Conservation (phyloP, 2,113 vertebrate species). For the Nesoenas mayeri region DNA sequence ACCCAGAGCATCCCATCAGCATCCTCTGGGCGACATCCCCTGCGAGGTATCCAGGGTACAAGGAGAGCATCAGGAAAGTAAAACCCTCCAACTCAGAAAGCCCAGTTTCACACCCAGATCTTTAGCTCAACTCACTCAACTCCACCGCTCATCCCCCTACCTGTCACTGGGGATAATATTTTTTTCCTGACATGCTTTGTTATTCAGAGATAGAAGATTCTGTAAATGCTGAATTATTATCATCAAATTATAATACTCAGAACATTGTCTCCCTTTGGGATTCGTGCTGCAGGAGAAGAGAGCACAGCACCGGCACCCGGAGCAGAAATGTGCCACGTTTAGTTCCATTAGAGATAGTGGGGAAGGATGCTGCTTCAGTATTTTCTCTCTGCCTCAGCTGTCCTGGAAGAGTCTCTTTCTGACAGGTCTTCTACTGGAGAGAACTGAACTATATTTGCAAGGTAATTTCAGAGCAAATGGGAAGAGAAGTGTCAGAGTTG, state of each 20-base stretch:
- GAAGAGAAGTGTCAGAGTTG: conserved; percentile 30
- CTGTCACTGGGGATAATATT: conserved; percentile 13
- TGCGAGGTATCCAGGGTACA: rapidly evolving
- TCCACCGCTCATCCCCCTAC: background rate
- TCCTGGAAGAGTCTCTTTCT: conserved; percentile 32
- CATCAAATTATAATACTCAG: conserved; percentile 67
- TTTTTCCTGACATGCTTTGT: conserved; percentile 55
- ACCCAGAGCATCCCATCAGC: background rate
- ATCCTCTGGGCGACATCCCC: background rate
- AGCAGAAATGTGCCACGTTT: background rate
- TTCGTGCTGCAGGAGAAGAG: conserved; percentile 30
- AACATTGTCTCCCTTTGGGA: conserved; percentile 59
- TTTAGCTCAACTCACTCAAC: background rate
- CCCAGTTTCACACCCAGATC: background rate
- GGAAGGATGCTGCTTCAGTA: background rate
- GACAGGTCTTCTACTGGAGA: conserved; percentile 19
- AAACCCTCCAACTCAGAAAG: background rate
- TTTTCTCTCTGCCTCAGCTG: conserved; percentile 6
- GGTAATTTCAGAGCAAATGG: conserved; percentile 38
- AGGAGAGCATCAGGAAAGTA: background rate
- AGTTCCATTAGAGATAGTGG: background rate
- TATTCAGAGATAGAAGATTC: conserved; percentile 51
- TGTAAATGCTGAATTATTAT: conserved; percentile 66
- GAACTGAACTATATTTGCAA: conserved; percentile 26
- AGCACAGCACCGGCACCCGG: background rate